Evolutionary conservation across 2,888 invertebrate genomes (phyloP).

Genomic region (Aricia artaxerxes): DNA sequence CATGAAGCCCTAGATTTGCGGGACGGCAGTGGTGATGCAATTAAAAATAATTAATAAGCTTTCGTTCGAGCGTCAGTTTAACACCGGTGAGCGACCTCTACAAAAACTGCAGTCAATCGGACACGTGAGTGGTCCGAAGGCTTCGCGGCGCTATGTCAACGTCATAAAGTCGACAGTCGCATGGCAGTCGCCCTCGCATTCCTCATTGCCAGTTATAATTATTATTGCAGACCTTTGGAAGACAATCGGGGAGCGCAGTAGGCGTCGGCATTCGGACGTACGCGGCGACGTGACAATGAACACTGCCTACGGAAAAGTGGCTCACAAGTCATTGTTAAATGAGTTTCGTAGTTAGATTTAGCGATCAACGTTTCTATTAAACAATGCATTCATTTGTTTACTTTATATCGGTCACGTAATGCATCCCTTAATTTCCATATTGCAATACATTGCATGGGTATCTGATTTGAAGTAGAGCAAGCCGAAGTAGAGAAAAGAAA

Average conservation of each 20-base stretch:
- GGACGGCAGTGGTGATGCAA: neutral
- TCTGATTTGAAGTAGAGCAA: too few relatives aligned
- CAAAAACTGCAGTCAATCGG: constrained; percentile 43
- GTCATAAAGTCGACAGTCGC: constrained; percentile 25
- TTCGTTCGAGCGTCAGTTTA: neutral
- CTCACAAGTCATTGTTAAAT: neutral
- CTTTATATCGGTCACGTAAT: too few relatives aligned
- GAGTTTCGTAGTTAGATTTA: too few relatives aligned
- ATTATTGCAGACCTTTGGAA: constrained; percentile 59
- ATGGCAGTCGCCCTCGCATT: constrained; percentile 15
- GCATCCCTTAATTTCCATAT: too few relatives aligned
- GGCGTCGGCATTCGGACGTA: constrained; percentile 43
- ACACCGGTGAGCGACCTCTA: constrained; percentile 30
- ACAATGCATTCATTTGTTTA: too few relatives aligned
- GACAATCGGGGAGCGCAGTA: constrained; percentile 41
- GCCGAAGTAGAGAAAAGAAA: too few relatives aligned
- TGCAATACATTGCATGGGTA: too few relatives aligned
- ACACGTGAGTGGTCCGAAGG: constrained; percentile 36
- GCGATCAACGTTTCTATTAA: too few relatives aligned
- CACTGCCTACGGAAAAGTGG: constrained; percentile 8
- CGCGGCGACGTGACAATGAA: constrained; percentile 32
- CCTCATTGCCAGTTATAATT: constrained; percentile 52
- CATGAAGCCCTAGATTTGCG: neutral
- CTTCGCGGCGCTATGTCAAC: neutral
- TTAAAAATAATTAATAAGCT: constrained; percentile 5